Conservation (phyloP, 2,888 invertebrate genomes). For the Oligia fasciuncula region DNA sequence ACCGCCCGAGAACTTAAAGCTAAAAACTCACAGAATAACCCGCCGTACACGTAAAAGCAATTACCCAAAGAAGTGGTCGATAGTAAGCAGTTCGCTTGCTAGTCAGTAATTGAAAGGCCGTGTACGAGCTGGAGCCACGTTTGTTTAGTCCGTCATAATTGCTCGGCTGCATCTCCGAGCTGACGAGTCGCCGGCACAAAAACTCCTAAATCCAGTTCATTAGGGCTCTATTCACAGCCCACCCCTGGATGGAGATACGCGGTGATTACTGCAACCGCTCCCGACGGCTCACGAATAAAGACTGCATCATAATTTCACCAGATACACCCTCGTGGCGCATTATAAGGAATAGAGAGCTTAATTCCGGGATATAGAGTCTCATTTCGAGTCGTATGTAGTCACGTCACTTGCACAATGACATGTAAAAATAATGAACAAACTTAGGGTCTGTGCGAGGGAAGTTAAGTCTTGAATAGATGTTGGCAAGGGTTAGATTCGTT, state of each 20-base stretch:
- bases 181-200: slow-evolving; percentile 89
- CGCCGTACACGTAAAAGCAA: slow-evolving; percentile 73
- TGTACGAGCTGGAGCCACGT: slow-evolving; percentile 78
- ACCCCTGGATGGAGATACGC: slow-evolving; percentile 90
- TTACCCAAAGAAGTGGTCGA: slow-evolving; percentile 71
- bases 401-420: slow-evolving; percentile 90
- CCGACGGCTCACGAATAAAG: slow-evolving; percentile 90
- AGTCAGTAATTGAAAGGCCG: slow-evolving; percentile 79
- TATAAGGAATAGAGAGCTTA: slow-evolving; percentile 81
- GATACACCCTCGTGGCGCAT: slow-evolving; percentile 83
- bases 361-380: slow-evolving; percentile 76
- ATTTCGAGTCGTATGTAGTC: slow-evolving; percentile 73
- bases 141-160: slow-evolving; percentile 89
- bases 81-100: slow-evolving; percentile 71
- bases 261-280: slow-evolving; percentile 91
- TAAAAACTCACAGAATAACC: slow-evolving; percentile 63
- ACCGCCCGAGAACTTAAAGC: slow-evolving; percentile 69
- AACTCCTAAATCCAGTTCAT: slow-evolving; percentile 91
- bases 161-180: slow-evolving; percentile 87
- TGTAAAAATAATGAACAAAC: slow-evolving; percentile 90
- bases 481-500: slow-evolving; percentile 76
- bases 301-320: slow-evolving; percentile 90
- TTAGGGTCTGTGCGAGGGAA: slow-evolving; percentile 76
- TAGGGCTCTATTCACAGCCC: slow-evolving; percentile 89
- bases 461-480: slow-evolving; percentile 76